Base-by-base conservation (phyloP, 23 tunicate genomes). In the Trididemnum miniatum region DNA sequence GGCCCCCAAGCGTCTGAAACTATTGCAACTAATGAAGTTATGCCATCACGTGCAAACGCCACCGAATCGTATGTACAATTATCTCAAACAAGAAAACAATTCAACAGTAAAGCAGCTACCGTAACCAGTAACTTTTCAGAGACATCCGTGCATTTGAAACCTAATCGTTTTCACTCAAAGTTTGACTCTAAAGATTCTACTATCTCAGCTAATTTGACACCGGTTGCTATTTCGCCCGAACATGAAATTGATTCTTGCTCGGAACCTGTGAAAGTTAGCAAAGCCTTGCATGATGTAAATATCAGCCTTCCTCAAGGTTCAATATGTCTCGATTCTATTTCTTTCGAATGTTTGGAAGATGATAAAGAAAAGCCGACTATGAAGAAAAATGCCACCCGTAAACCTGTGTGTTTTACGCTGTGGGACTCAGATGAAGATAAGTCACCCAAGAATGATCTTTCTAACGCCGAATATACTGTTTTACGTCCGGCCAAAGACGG, bases 301-400 rank as follows among this genome's bases (percentile, higher is more conserved):
- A n/a, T 62, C 29, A 24, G 5, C n/a, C 5, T 20, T 24, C n/a
- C 67, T 12, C 5, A 3, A 12, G 67, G 5, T 62, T 26, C 29
- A 12, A 62, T 24, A n/a, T 18, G 57, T 49, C 15, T 49, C 18
- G 29, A 62, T n/a, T 62, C 67, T 20, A 62, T 62, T 62, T 12
- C 23, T 67, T 67, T 67, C 38, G 75, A 67, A 30, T n/a, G n/a
- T n/a, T 62, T 62, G 69, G 7, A 62, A 62, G 75, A 67, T 32
- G n/a, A 3, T n/a, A 20, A 5, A 12, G 26, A 62, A 12, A 20
- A 5, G 5, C 20, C 34, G 3, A 18, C 71, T 22, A 28, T 18
- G 26, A 57, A n/a, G 25, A 69, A 31, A 62, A 62, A 20, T 9
- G 30, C 4, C 27, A 62, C 5, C 20, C 75, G n/a, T 5, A 69